Percentiles rank a stretch among this genome's conserved stretches.
Conservation (phyloP, 2,888 invertebrate genomes). For the Lepidocyrtoides sp. region DNA sequence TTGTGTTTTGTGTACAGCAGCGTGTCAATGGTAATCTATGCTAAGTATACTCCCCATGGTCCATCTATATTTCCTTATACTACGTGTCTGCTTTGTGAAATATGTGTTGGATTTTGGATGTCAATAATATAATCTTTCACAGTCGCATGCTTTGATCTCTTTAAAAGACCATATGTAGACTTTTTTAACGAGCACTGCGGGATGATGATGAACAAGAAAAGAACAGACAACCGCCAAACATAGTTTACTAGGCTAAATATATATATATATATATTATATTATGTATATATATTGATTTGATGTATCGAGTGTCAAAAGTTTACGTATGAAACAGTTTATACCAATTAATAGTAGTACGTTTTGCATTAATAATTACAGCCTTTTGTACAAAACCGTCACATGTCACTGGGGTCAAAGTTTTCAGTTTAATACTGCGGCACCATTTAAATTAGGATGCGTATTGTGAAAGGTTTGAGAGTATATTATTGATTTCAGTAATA, state of each 20-base stretch:
- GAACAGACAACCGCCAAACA: not conserved
- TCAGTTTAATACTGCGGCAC: not conserved
- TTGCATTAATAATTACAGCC: not conserved
- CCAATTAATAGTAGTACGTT: not conserved
- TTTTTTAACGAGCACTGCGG: not conserved
- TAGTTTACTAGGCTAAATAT: not conserved
- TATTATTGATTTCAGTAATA: not conserved
- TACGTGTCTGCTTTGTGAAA: not conserved
- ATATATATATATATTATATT: no score
- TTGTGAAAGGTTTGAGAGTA: not conserved
- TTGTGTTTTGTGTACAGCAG: not conserved
- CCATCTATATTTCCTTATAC: no score
- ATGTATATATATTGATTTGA: no score
- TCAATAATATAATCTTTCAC: constrained; percentile 31
- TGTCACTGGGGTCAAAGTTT: constrained; percentile 23
- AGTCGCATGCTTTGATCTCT: constrained; percentile 15
- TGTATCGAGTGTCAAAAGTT: no score
- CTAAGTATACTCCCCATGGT: not conserved
- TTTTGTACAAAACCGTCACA: not conserved
- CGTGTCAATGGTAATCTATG: not conserved
- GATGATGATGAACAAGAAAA: not conserved
- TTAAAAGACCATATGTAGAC: constrained; percentile 17
- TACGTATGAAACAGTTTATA: not conserved
- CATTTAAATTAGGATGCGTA: not conserved
- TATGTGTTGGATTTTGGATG: not conserved